A percentile compares a stretch with the other conserved stretches of the same genome.
Conservation (phyloP, 1,140 invertebrate species). For the Chironomus tepperi region DNA sequence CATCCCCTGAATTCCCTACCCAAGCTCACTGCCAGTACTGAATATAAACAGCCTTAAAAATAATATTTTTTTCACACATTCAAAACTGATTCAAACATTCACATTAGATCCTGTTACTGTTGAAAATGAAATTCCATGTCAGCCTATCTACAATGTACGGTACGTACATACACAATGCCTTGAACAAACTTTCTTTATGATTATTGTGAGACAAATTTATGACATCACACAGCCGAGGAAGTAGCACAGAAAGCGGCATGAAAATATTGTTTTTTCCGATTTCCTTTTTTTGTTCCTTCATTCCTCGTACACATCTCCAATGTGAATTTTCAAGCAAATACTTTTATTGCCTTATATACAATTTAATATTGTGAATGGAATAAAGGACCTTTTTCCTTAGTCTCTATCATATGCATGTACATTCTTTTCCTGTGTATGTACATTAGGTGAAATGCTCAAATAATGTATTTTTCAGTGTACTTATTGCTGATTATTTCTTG, state of each 20-base stretch:
- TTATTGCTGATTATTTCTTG: no score
- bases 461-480: no score
- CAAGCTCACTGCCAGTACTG: no score
- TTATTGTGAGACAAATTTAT: conserved; percentile 14
- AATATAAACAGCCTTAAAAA: no score
- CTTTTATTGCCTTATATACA: conserved; percentile 9
- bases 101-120: no score
- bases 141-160: no score
- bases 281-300: neutral
- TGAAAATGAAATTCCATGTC: no score
- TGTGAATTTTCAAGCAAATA: conserved; percentile 8
- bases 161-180: neutral
- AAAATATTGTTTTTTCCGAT: neutral
- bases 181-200: conserved; percentile 9
- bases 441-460: no score
- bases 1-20: no score
- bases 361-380: neutral
- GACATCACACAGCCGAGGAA: neutral
- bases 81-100: no score
- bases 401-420: neutral
- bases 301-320: neutral
- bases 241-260: neutral
- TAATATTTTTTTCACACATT: no score
- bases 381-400: neutral
- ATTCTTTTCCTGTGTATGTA: no score